A percentile compares a stretch with the other conserved stretches of the same genome.
Evolutionary conservation across 2,888 invertebrate genomes (phyloP).

Genomic region (Agonum fuliginosum): DNA sequence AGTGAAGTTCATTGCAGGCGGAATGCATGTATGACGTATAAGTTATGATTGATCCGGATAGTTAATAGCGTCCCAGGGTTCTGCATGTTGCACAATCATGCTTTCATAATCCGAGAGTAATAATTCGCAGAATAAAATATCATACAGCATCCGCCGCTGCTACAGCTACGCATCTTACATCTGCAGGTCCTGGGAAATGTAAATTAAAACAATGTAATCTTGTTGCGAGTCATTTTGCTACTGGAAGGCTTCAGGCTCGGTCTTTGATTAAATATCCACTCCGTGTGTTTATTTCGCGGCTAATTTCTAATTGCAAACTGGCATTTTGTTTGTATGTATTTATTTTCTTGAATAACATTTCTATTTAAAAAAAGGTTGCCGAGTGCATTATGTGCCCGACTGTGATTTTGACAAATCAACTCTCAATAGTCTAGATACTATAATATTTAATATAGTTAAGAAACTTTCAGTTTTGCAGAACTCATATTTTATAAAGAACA

Average conservation of each 20-base stretch:
- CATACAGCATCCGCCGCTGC: neutral
- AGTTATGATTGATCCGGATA: constrained; percentile 68
- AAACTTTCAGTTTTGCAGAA: no score
- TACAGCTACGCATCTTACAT: neutral
- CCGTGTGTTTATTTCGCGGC: no score
- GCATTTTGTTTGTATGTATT: no score
- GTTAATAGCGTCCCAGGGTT: constrained; percentile 64
- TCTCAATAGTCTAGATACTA: no score
- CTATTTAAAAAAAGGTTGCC: no score
- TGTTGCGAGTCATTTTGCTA: constrained; percentile 17
- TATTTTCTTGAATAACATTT: no score
- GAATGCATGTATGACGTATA: constrained; percentile 65
- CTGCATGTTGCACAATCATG: constrained; percentile 49
- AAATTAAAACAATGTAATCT: constrained; percentile 45
- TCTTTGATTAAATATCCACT: no score
- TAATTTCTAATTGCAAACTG: no score
- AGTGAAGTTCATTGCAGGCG: neutral
- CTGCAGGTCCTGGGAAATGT: constrained; percentile 18
- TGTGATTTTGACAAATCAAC: no score
- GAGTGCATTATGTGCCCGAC: no score
- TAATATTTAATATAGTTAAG: no score
- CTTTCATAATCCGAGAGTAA: constrained; percentile 22
- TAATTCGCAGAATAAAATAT: constrained; percentile 42
- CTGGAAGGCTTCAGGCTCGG: neutral
- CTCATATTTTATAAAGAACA: no score